phyloP scores from a whole-genome alignment of 2,888 invertebrate genomes.

The Erynnis tages region DNA sequence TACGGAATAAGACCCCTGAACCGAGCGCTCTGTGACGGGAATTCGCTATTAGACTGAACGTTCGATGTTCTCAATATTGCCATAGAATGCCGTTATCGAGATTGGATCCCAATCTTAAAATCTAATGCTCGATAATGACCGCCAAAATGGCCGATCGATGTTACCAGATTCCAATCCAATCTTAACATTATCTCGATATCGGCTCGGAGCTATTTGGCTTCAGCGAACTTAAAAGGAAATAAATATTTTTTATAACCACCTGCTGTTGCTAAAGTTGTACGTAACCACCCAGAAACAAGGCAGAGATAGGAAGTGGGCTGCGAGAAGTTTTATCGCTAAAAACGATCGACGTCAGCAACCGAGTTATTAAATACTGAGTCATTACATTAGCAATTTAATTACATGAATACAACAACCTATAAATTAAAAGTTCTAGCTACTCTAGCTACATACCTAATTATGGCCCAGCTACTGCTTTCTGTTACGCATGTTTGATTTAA shows the following conservation, averaged over 20 bases:
- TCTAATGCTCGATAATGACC: slow-evolving; percentile 28
- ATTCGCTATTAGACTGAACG: slow-evolving; percentile 54
- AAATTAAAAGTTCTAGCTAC: slow-evolving; percentile 10
- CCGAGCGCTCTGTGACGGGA: slow-evolving; percentile 59
- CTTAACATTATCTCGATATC: slow-evolving; percentile 18
- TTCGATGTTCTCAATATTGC: slow-evolving; percentile 19
- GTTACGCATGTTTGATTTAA: slow-evolving; percentile 11
- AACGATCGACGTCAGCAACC: slow-evolving; percentile 43
- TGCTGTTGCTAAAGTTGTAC: slow-evolving; percentile 30
- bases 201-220: slow-evolving; percentile 19
- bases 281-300: slow-evolving; percentile 30
- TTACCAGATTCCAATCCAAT: slow-evolving; percentile 18
- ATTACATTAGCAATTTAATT: slow-evolving; percentile 44
- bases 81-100: slow-evolving; percentile 30
- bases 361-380: slow-evolving; percentile 44
- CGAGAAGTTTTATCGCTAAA: slow-evolving; percentile 45
- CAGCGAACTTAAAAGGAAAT: slow-evolving; percentile 21
- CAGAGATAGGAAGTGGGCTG: slow-evolving; percentile 54
- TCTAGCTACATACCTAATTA: not conserved
- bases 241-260: slow-evolving; percentile 31
- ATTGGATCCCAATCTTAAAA: slow-evolving; percentile 28
- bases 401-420: slow-evolving; percentile 27
- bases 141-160: slow-evolving; percentile 21
- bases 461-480: slow-evolving; percentile 13
- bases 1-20: slow-evolving; percentile 61